Conservation (phyloP, 2,888 invertebrate species). For the Dasypolia templi region DNA sequence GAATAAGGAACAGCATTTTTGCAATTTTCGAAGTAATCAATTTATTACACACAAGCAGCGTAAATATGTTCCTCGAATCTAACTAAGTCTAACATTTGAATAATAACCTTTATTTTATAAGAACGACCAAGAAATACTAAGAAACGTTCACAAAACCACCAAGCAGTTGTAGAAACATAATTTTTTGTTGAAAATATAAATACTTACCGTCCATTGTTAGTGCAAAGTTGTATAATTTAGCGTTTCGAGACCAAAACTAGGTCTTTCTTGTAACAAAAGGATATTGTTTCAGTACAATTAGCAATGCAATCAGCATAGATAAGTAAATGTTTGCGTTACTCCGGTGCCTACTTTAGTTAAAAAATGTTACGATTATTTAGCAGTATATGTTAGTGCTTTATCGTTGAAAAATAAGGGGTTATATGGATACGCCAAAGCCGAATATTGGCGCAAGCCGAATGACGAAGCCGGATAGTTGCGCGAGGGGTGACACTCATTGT, state of each 20-base stretch:
- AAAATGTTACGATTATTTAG: constrained; percentile 68
- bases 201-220: constrained; percentile 79
- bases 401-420: constrained; percentile 32
- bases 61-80: constrained; percentile 33
- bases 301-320: constrained; percentile 87
- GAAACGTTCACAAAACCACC: constrained; percentile 53
- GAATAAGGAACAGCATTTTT: constrained; percentile 5
- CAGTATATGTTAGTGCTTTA: constrained; percentile 55
- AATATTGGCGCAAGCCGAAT: constrained; percentile 33
- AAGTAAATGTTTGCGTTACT: constrained; percentile 81
- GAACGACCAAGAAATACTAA: constrained; percentile 52
- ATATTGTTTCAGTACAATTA: constrained; percentile 88
- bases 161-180: constrained; percentile 62
- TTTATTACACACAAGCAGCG: constrained; percentile 16
- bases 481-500: constrained; percentile 19
- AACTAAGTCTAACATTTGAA: constrained; percentile 42
- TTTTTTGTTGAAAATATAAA: constrained; percentile 74
- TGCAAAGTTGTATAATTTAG: constrained; percentile 82
- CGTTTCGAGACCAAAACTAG: constrained; percentile 86
- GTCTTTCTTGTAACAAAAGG: constrained; percentile 88
- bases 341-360: constrained; percentile 66
- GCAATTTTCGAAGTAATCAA: constrained; percentile 38
- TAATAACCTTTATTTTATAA: constrained; percentile 51
- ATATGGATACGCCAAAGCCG: constrained; percentile 16
- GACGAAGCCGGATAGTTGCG: constrained; percentile 23